Percentiles rank a stretch among this genome's conserved stretches.
phyloP scores from a whole-genome alignment of 2,888 invertebrate species.

The Eurytoma californica region DNA sequence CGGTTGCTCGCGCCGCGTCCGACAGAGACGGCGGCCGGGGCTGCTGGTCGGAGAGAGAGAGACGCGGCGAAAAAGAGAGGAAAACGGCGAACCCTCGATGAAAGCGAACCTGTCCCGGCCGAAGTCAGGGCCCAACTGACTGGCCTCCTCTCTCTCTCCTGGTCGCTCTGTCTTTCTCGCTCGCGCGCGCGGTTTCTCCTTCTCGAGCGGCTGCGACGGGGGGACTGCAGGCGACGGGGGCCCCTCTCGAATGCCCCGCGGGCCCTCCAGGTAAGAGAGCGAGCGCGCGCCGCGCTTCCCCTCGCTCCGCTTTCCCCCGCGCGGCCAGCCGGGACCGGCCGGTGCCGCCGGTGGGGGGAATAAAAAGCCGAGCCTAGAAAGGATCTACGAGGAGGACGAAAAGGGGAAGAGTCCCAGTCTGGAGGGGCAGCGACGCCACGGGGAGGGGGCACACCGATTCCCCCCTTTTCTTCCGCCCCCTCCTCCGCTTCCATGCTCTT shows the following conservation, averaged over 20 bases:
- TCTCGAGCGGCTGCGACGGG: slow-evolving; percentile 59
- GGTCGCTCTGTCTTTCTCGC: slow-evolving; percentile 60
- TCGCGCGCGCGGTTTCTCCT: slow-evolving; percentile 57
- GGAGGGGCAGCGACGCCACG: slow-evolving; percentile 60
- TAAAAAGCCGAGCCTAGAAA: slow-evolving; percentile 73
- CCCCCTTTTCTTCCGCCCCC: slow-evolving; percentile 59
- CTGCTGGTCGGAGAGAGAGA: neutral
- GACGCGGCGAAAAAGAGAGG: neutral
- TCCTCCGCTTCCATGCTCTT: slow-evolving; percentile 56
- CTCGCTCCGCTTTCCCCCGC: slow-evolving; percentile 26
- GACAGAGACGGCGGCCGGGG: slow-evolving; percentile 1
- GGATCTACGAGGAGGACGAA: slow-evolving; percentile 70
- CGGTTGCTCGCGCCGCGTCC: neutral
- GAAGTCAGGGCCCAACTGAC: slow-evolving; percentile 74
- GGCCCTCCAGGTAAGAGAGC: slow-evolving; percentile 68
- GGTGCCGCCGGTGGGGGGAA: slow-evolving; percentile 63
- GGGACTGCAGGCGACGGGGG: slow-evolving; percentile 9
- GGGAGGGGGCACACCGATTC: slow-evolving; percentile 47
- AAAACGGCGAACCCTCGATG: slow-evolving; percentile 19
- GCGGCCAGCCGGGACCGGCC: neutral
- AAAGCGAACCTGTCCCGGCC: slow-evolving; percentile 69
- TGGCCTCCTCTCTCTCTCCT: slow-evolving; percentile 62
- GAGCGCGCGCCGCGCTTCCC: slow-evolving; percentile 28
- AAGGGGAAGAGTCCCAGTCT: slow-evolving; percentile 66
- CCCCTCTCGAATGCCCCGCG: slow-evolving; percentile 60